A percentile compares a stretch with the other conserved stretches of the same genome.
phyloP scores from a whole-genome alignment of 92 coral and sea anemone genomes.

The Zoanthus sociatus region DNA sequence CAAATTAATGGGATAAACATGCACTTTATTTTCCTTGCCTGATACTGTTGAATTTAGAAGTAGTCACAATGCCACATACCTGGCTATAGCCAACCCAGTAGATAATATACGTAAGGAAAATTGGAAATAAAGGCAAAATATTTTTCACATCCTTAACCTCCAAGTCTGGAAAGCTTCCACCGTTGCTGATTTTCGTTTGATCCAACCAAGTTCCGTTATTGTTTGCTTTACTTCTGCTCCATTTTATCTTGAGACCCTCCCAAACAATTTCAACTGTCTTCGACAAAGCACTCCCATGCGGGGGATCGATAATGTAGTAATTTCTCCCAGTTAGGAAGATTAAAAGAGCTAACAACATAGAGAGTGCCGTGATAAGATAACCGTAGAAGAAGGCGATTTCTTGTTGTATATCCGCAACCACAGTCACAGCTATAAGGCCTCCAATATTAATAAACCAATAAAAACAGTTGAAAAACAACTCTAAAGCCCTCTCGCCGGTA shows the following conservation, averaged over 20 bases:
- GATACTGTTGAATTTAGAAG: no score
- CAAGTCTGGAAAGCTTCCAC: constrained; percentile 6
- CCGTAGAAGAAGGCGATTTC: constrained; percentile 72
- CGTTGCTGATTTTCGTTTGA: constrained; percentile 3
- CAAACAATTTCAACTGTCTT: constrained; percentile 56
- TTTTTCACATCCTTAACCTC: constrained; percentile 15
- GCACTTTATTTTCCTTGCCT: no score
- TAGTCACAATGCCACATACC: no score
- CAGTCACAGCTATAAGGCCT: constrained; percentile 63
- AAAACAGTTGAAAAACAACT: constrained; percentile 64
- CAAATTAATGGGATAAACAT: no score
- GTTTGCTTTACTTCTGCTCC: neutral
- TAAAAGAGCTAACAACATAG: constrained; percentile 53
- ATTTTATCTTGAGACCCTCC: neutral
- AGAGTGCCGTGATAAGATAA: constrained; percentile 60
- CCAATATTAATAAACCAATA: constrained; percentile 44
- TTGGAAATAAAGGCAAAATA: constrained; percentile 14
- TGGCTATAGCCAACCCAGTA: neutral
- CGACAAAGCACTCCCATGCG: constrained; percentile 57
- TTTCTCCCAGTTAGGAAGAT: constrained; percentile 66
- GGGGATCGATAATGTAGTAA: constrained; percentile 46
- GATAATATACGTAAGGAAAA: neutral
- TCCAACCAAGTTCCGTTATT: neutral
- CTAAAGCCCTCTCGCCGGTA: constrained; percentile 41
- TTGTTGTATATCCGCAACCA: constrained; percentile 78